Percentiles rank a stretch among this genome's conserved stretches.
These are phyloP conservation scores for Drosophila neotestacea DNA, from an alignment of 2,888 invertebrate genomes.

Conservation along the genomic window DNA sequence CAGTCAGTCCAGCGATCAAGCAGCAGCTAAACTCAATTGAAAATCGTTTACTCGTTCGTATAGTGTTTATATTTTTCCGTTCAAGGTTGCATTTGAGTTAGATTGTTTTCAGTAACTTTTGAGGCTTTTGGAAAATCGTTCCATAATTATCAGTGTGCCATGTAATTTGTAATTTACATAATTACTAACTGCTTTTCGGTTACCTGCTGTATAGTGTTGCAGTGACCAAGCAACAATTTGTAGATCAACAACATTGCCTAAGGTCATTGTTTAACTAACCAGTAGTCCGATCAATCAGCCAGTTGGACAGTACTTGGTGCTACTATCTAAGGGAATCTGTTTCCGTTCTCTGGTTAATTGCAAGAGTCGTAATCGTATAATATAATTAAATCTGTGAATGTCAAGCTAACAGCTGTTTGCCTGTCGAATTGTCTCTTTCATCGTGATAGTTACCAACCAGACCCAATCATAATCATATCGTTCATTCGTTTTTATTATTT, in stretches of 20 bases:
- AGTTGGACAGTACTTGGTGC: conserved; percentile 3
- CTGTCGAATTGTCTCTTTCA: conserved; percentile 2
- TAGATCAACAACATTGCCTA: conserved; percentile 73
- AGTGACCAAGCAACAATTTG: conserved; percentile 42
- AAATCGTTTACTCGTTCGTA: conserved; percentile 37
- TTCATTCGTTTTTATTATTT: conserved; percentile 22
- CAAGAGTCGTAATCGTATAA: conserved; percentile 27
- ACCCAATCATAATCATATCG: conserved; percentile 27
- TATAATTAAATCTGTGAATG: conserved; percentile 44
- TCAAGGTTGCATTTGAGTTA: conserved; percentile 64
- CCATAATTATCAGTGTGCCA: conserved; percentile 74
- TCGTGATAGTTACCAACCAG: conserved; percentile 17
- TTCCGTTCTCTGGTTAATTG: conserved; percentile 27
- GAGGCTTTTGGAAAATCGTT: conserved; percentile 77
- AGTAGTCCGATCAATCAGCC: conserved; percentile 8
- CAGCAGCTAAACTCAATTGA: conserved; percentile 42
- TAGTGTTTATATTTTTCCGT: conserved; percentile 61
- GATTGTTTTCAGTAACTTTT: conserved; percentile 68
- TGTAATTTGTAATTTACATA: conserved; percentile 80
- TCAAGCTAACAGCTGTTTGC: conserved; percentile 1
- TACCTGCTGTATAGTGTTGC: conserved; percentile 32
- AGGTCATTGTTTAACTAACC: conserved; percentile 48
- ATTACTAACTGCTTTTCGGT: conserved; percentile 56
- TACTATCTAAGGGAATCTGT: conserved; percentile 21
- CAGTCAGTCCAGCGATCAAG: conserved; percentile 27